phyloP scores from a whole-genome alignment of 1,140 invertebrate species.

The Choristoneura fumiferana region DNA sequence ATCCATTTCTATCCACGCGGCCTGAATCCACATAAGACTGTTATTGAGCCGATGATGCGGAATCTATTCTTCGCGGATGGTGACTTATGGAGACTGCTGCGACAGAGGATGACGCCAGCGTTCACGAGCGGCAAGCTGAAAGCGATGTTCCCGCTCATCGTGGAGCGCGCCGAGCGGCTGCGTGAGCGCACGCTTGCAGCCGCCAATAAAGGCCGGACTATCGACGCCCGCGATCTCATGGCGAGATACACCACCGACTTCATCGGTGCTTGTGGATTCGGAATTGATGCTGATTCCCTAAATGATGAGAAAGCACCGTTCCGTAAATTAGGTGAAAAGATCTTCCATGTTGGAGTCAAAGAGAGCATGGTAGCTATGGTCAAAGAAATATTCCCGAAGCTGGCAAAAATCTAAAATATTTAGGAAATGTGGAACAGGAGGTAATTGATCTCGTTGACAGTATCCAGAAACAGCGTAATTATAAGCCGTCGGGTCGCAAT shows the following conservation, averaged over 20 bases:
- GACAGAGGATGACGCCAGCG: conserved; percentile 79
- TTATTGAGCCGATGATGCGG: conserved; percentile 27
- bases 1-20: conserved; percentile 32
- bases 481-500: conserved; percentile 58
- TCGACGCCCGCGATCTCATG: conserved; percentile 69
- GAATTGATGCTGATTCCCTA: conserved; percentile 57
- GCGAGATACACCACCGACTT: conserved; percentile 74
- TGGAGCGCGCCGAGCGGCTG: conserved; percentile 50
- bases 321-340: conserved; percentile 53
- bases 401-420: conserved; percentile 38
- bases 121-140: conserved; percentile 80
- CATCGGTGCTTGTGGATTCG: conserved; percentile 72
- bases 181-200: conserved; percentile 38
- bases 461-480: conserved; percentile 44
- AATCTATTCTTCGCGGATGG: conserved; percentile 41
- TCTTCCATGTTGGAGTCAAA: conserved; percentile 41
- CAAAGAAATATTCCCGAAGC: conserved; percentile 45
- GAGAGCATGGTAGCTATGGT: conserved; percentile 26
- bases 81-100: conserved; percentile 77
- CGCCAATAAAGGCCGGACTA: conserved; percentile 25
- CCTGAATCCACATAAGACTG: conserved; percentile 18
- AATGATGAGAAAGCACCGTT: conserved; percentile 56
- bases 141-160: conserved; percentile 73
- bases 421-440: conserved; percentile 35
- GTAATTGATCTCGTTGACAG: conserved; percentile 34